Conservation (phyloP, 2,888 invertebrate genomes). For the Merodon equestris region DNA sequence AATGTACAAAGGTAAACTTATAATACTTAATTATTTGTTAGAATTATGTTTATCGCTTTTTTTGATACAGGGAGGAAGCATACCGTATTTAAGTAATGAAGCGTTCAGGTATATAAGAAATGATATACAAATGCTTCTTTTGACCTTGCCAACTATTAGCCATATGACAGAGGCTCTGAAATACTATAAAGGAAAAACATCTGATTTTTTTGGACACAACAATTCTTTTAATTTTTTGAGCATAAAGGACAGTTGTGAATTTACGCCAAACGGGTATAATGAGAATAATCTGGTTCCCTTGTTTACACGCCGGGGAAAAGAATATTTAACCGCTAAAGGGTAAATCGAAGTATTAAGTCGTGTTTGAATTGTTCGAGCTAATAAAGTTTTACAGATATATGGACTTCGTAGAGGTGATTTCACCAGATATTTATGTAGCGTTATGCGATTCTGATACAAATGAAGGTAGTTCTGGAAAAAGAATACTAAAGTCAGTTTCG, state of each 20-base stretch:
- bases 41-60: not conserved
- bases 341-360: conserved; percentile 5
- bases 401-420: conserved; percentile 86
- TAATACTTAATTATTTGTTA: too few species aligned
- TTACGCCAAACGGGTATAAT: conserved; percentile 86
- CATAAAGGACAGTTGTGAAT: conserved; percentile 83
- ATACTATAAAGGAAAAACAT: conserved; percentile 83
- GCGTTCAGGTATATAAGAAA: conserved; percentile 84
- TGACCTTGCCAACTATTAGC: conserved; percentile 85
- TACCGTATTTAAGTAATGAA: conserved; percentile 90
- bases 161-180: conserved; percentile 84
- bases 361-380: not conserved
- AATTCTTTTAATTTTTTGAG: conserved; percentile 79
- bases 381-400: conserved; percentile 83
- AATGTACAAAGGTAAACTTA: conserved; percentile 82
- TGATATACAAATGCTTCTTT: conserved; percentile 83
- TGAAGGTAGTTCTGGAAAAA: conserved; percentile 84
- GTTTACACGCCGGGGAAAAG: conserved; percentile 89
- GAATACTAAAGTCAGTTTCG: conserved; percentile 85
- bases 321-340: conserved; percentile 66
- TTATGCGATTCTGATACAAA: conserved; percentile 84
- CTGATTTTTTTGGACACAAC: conserved; percentile 85
- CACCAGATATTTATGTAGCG: conserved; percentile 90
- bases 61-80: conserved; percentile 85
- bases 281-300: conserved; percentile 85